Conservation (phyloP, 2,888 invertebrate species). For the Dolomedes plantarius region DNA sequence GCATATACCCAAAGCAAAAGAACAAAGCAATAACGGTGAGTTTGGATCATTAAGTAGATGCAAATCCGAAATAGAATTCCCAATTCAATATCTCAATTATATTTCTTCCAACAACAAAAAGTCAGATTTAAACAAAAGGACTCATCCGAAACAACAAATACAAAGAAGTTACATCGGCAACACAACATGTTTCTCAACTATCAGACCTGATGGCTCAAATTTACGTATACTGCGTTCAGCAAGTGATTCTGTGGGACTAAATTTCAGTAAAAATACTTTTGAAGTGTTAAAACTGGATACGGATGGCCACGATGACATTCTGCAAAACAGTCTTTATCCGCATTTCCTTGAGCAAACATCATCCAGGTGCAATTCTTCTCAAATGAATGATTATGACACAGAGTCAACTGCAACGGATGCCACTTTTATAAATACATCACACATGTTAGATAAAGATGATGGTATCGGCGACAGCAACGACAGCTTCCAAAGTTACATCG, state of each 20-base stretch:
- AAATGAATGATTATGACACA: background rate
- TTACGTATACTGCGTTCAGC: slow-evolving; percentile 21
- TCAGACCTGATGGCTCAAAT: background rate
- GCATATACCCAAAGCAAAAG: background rate
- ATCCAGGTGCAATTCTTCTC: background rate
- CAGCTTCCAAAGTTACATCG: background rate
- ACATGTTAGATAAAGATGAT: background rate
- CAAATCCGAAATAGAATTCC: slow-evolving; percentile 44
- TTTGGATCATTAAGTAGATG: slow-evolving; percentile 9
- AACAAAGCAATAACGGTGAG: background rate
- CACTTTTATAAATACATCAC: background rate
- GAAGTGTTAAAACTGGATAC: background rate
- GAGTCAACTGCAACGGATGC: background rate
- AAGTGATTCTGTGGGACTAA: slow-evolving; percentile 36
- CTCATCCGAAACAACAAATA: background rate
- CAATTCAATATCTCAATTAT: background rate
- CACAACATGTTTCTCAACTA: background rate
- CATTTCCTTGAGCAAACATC: background rate
- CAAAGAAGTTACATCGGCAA: background rate
- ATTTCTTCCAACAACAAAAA: background rate
- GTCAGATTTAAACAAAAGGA: slow-evolving; percentile 5
- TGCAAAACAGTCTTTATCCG: background rate
- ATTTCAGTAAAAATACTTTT: background rate
- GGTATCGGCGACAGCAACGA: slow-evolving; percentile 4
- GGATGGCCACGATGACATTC: background rate